These are phyloP conservation scores for Peucedramus taeniatus DNA, from an alignment of 2,113 vertebrate species.

Conservation along the genomic window DNA sequence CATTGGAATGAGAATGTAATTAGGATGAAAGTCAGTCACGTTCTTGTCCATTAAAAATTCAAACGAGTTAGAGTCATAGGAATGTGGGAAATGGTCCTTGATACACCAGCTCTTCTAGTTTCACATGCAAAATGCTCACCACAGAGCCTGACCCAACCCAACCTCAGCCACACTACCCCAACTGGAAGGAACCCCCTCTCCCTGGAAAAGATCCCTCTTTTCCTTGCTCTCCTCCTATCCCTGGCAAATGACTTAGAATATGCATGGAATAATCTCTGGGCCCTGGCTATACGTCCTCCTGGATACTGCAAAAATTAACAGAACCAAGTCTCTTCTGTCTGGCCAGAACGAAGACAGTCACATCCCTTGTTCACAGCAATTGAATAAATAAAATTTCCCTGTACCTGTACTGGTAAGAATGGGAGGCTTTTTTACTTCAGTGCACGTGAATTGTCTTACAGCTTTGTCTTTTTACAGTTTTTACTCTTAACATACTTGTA, in stretches of 20 bases:
- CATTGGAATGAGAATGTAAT: background rate
- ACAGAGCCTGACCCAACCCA: too few relatives aligned
- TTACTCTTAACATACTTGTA: background rate
- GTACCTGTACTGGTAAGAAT: background rate
- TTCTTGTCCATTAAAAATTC: background rate
- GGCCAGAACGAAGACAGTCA: background rate
- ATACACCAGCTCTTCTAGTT: background rate
- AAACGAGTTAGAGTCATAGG: background rate
- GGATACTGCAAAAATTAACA: background rate
- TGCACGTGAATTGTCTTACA: background rate
- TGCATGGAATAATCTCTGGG: background rate
- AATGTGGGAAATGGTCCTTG: background rate
- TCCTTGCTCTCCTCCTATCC: background rate
- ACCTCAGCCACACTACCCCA: fast-evolving
- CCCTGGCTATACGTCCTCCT: too few relatives aligned
- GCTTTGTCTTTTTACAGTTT: background rate
- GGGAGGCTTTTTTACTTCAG: background rate
- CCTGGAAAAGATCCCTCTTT: background rate
- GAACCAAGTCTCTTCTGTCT: background rate
- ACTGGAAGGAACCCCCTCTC: background rate
- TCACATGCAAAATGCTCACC: background rate
- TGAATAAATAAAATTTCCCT: background rate
- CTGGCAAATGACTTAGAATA: fast-evolving
- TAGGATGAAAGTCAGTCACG: background rate
- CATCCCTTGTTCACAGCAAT: background rate